These are phyloP conservation scores for Tinea semifulvella DNA, from an alignment of 2,888 invertebrate species.

Conservation along the genomic window DNA sequence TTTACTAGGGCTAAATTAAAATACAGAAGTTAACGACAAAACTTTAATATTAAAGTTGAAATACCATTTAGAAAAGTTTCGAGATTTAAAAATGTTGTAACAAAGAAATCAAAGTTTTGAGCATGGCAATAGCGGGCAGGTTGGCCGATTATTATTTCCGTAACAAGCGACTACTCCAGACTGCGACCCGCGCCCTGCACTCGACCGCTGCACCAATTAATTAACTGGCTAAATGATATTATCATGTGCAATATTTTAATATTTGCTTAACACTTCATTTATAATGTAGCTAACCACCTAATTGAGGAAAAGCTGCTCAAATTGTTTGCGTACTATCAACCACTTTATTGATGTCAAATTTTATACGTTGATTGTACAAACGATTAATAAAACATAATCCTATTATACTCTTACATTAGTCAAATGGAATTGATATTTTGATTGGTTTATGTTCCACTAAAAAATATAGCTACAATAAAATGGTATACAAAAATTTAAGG, in stretches of 20 bases:
- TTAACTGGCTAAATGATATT: conserved; percentile 60
- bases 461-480: no score
- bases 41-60: no score
- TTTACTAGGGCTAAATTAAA: no score
- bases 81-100: no score
- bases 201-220: conserved; percentile 37
- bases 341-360: no score
- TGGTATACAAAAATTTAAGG: not conserved
- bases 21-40: no score
- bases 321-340: not conserved
- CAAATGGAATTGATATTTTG: no score
- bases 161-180: conserved; percentile 42
- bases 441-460: no score
- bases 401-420: no score
- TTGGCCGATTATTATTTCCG: conserved; percentile 42
- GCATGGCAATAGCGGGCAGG: not conserved
- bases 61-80: no score
- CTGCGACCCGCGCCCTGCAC: not conserved
- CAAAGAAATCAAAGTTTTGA: conserved; percentile 32
- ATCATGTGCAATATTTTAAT: conserved; percentile 62
- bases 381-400: no score
- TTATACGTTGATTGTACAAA: no score
- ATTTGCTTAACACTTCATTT: conserved; percentile 60
- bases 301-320: not conserved
- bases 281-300: conserved; percentile 44